Evolutionary conservation across 92 coral and sea anemone genomes (phyloP).

Genomic region (Metridium senile): DNA sequence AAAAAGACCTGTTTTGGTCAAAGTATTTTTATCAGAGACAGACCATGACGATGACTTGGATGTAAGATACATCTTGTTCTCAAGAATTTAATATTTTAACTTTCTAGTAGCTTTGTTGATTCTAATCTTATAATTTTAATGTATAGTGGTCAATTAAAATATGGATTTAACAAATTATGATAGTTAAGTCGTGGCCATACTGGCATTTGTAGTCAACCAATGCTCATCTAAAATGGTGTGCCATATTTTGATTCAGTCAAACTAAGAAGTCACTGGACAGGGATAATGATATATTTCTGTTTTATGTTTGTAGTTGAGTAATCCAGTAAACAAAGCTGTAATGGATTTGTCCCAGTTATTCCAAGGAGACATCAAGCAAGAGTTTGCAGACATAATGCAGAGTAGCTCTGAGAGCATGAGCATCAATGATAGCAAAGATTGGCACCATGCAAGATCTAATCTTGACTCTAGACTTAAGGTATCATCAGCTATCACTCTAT

Average conservation of each 20-base stretch:
- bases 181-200: too few relatives aligned
- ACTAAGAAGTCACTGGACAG: too few relatives aligned
- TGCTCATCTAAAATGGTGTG: too few relatives aligned
- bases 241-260: too few relatives aligned
- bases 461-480: constrained; percentile 73
- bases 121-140: too few relatives aligned
- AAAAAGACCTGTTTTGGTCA: constrained; percentile 66
- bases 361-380: constrained; percentile 66
- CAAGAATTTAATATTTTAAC: too few relatives aligned
- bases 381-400: constrained; percentile 72
- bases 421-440: constrained; percentile 59
- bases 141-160: too few relatives aligned
- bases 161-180: too few relatives aligned
- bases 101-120: too few relatives aligned
- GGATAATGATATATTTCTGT: too few relatives aligned
- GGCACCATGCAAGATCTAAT: constrained; percentile 77
- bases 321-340: constrained; percentile 58
- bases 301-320: constrained; percentile 28
- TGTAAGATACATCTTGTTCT: too few relatives aligned
- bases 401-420: constrained; percentile 68
- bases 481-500: background rate
- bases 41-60: constrained; percentile 42
- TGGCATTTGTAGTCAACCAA: too few relatives aligned
- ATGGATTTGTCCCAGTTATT: constrained; percentile 76
- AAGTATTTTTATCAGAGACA: constrained; percentile 45